Base-by-base conservation (phyloP, 2,113 vertebrate species). In the Coregonus clupeaformis region DNA sequence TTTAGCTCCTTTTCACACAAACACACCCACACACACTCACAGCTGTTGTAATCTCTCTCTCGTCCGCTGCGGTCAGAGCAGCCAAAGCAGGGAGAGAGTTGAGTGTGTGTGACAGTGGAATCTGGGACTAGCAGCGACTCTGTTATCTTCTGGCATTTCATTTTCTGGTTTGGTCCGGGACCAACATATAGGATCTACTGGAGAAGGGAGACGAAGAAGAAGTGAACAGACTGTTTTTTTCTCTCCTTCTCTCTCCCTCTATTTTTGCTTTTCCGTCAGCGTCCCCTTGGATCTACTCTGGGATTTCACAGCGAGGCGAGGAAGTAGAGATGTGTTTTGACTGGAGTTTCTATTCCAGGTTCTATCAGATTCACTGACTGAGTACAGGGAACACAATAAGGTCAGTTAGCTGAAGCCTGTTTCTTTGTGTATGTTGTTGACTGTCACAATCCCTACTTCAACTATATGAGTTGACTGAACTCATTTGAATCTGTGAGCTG, bases 1-100 rank as follows among this genome's bases (percentile, higher is more conserved):
- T 30, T 76, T 59, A 80, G 70, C 74, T 52, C 3, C 67, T 77
- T 77, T 68, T 70, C 70, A 64, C 75, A 66, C 70, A 80, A 69
- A 77, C 78, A 11, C 57, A 49, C 27, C 3, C 24, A n/a, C 49
- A 13, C 60, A 70, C 79, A 73, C 45, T 22, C 75, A 72, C 74
- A 80, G 79, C 75, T 81, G 75, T 66, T 74, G 79, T 70, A 77
- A 60, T 73, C 68, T 67, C 27, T 73, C n/a, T n/a, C n/a, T n/a
- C n/a, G n/a, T n/a, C n/a, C 49, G 30, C 45, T 11, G 2, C 18
- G 72, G 49, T 49, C 16, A 24, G 66, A 73, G n/a, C 76, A 67
- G 70, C 4, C 18, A 22, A 11, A 22, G 57, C 20, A 60, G 57
- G 2, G 18, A 55, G 52, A 4, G 52, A 5, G 52, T 24, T 6